Base-by-base conservation (phyloP, 2,888 invertebrate genomes). In the Epiblema foenella region DNA sequence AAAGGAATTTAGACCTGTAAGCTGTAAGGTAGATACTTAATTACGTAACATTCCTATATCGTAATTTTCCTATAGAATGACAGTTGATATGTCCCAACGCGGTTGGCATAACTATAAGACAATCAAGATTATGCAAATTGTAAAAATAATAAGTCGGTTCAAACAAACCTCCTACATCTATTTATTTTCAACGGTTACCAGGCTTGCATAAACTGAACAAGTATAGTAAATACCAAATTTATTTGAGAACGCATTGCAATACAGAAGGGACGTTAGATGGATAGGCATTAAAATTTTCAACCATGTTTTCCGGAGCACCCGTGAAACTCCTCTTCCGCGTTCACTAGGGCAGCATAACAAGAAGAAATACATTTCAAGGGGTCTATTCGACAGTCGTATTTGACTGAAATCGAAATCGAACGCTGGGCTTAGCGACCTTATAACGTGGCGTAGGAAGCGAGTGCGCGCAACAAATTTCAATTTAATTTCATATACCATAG, bases 291-390 rank as follows among this genome's bases (percentile, higher is more conserved):
- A n/a, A n/a, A n/a, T n/a, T n/a, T n/a, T n/a, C n/a, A n/a, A n/a
- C 24, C 24, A 24, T 1, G 24, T 24, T 37, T 33, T 4, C 10
- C 9, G 17, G 18, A 58, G 12, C 37, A 20, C 39, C 24, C 18
- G 33, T 12, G 4, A 15, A 51, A 17, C 18, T 20, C 9, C 37
- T 15, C 63, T 52, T 64, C 52, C 63, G 52, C 63, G 37, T 64
- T 52, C 20, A 64, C 52, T 20, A 52, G 63, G 52, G 15, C 5
- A 51, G 52, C 64, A 64, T 37, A 54, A 17, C 9, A 10, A 0
- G 3, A 5, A 64, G 39, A 37, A 39, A 18, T 11, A 1, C 11
- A 42, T 24, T 20, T 59, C 20, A 59, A 18, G 4, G 17, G 17
- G 2, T 5, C 15, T 42, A 42, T 42, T 42, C 15, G 15, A 7